Conservation (phyloP, 2,797 vertebrate genomes). For the Etheostoma nigrum region DNA sequence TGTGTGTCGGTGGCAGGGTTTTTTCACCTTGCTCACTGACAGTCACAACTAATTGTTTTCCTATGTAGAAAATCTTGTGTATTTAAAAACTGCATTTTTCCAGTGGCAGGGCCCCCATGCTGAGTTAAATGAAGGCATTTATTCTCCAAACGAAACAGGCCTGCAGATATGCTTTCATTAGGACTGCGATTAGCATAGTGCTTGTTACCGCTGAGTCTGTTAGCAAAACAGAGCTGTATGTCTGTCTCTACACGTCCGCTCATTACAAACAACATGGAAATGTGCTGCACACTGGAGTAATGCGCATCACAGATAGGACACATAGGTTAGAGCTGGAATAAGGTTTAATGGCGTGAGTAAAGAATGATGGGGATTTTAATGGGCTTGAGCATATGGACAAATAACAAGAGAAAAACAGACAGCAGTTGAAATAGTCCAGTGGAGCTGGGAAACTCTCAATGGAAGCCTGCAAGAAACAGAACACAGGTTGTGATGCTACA, state of each 20-base stretch:
- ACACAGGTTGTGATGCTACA: constrained; percentile 1
- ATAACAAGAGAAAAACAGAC: constrained; percentile 47
- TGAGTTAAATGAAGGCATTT: constrained; percentile 85
- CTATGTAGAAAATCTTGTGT: constrained; percentile 73
- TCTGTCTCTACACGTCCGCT: constrained; percentile 65
- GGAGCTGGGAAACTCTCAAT: constrained; percentile 18
- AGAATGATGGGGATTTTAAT: constrained; percentile 36
- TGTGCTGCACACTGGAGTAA: constrained; percentile 48
- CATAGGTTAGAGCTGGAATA: constrained; percentile 55
- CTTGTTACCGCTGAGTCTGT: constrained; percentile 80
- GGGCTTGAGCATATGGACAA: constrained; percentile 28
- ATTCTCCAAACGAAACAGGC: constrained; percentile 76
- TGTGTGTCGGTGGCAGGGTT: constrained; percentile 34
- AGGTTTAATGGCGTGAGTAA: constrained; percentile 53
- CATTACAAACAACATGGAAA: constrained; percentile 73
- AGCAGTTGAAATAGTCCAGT: constrained; percentile 35
- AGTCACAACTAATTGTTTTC: constrained; percentile 70
- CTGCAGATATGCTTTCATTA: constrained; percentile 84
- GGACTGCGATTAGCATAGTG: constrained; percentile 83
- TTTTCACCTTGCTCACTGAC: constrained; percentile 53
- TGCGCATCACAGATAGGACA: constrained; percentile 57
- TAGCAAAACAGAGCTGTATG: constrained; percentile 73
- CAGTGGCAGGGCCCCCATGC: constrained; percentile 72
- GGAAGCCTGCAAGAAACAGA: neutral
- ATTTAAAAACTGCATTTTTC: constrained; percentile 81